Evolutionary conservation across 2,797 vertebrate genomes (phyloP).

Genomic region (Falco columbarius): DNA sequence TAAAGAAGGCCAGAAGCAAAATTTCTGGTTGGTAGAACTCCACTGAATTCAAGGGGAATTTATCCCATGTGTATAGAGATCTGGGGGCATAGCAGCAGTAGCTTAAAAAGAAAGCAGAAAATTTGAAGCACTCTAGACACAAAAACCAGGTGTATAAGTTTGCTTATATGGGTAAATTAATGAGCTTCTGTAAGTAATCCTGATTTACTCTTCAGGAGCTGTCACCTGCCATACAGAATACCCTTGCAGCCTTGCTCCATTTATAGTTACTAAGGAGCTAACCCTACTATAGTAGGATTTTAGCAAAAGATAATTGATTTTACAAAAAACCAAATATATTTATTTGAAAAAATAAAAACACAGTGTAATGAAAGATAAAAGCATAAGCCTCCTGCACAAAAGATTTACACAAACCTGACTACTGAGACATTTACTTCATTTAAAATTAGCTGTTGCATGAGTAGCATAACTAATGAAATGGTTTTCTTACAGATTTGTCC

Average conservation of each 20-base stretch:
- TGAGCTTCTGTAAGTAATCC: not conserved
- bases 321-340: not conserved
- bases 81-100: not conserved
- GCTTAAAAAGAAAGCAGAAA: constrained; percentile 5
- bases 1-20: constrained; percentile 39
- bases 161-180: not conserved
- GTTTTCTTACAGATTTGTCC: constrained; percentile 19
- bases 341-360: not conserved
- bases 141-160: not conserved
- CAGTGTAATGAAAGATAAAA: not conserved
- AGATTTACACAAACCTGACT: not conserved
- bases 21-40: constrained; percentile 10
- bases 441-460: not conserved
- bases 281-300: not conserved
- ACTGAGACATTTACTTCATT: not conserved
- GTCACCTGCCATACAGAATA: not conserved
- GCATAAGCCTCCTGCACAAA: not conserved
- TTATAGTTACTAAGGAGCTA: not conserved
- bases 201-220: not conserved
- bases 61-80: not conserved
- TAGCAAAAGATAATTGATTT: not conserved
- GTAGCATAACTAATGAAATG: constrained; percentile 6
- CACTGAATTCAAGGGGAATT: constrained; percentile 20
- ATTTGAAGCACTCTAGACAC: not conserved
- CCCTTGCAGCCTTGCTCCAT: not conserved